Conservation (phyloP, 1,140 invertebrate genomes). For the Hermatobates lingyangjiaoensis region DNA sequence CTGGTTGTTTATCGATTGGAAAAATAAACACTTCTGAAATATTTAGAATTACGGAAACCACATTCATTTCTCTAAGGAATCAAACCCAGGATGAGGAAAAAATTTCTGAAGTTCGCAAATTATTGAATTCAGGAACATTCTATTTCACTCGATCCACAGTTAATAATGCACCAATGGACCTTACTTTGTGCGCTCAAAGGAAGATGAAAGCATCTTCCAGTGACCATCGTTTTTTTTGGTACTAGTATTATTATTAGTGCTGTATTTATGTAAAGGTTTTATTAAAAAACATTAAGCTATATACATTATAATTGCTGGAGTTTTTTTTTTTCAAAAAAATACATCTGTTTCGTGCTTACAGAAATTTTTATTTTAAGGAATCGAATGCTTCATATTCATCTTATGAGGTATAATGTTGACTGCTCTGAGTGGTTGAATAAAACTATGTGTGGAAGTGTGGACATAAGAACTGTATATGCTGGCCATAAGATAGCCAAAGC, state of each 20-base stretch:
- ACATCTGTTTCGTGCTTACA: background rate
- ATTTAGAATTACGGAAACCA: constrained; percentile 79
- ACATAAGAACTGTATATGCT: constrained; percentile 88
- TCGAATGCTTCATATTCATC: constrained; percentile 62
- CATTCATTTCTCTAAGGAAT: constrained; percentile 70
- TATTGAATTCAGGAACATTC: constrained; percentile 89
- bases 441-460: constrained; percentile 87
- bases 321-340: background rate
- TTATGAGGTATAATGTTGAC: constrained; percentile 74
- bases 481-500: constrained; percentile 81
- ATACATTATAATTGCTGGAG: background rate
- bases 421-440: constrained; percentile 79
- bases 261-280: background rate
- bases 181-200: constrained; percentile 82
- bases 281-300: background rate
- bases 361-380: constrained; percentile 3
- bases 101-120: constrained; percentile 64
- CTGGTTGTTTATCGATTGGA: constrained; percentile 81
- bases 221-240: constrained; percentile 41
- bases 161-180: constrained; percentile 47
- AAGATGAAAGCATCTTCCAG: constrained; percentile 52
- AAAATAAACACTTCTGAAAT: constrained; percentile 85
- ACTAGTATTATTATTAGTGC: background rate
- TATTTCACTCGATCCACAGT: constrained; percentile 70
- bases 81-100: constrained; percentile 57